phyloP scores from a whole-genome alignment of 2,888 invertebrate genomes.

The Pammene aurita region DNA sequence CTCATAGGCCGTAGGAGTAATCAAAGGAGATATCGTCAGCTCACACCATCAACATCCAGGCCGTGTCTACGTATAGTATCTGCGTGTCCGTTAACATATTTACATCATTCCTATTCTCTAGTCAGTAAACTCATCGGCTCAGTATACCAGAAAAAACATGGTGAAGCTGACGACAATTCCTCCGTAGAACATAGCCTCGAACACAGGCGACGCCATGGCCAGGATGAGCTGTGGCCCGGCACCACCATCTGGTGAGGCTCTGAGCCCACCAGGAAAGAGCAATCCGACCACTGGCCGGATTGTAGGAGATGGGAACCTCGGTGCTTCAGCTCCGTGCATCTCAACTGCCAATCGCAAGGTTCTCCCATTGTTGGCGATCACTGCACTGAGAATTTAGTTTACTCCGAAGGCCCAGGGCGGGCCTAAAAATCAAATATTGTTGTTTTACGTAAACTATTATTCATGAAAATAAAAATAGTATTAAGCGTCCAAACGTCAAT shows the following conservation, averaged over 20 bases:
- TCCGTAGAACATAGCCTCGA: slow-evolving; percentile 94
- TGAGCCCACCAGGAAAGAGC: slow-evolving; percentile 91
- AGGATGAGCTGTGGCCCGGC: slow-evolving; percentile 89
- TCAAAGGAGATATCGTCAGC: no score
- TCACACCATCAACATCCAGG: no score
- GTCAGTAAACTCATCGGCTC: no score
- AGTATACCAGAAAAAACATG: no score
- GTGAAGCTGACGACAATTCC: no score
- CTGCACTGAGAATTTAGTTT: slow-evolving; percentile 10
- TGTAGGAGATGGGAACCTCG: slow-evolving; percentile 89
- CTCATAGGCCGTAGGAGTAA: no score
- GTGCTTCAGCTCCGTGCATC: slow-evolving; percentile 87
- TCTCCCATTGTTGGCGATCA: slow-evolving; percentile 76
- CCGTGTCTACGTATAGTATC: no score
- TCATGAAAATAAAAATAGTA: slow-evolving; percentile 35
- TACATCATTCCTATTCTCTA: no score
- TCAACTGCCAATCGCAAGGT: slow-evolving; percentile 90
- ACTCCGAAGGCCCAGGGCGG: background rate
- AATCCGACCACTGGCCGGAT: slow-evolving; percentile 92
- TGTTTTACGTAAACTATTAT: slow-evolving; percentile 35
- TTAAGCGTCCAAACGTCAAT: slow-evolving; percentile 22
- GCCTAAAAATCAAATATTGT: slow-evolving; percentile 18
- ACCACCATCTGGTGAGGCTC: slow-evolving; percentile 89
- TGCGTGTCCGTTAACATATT: no score
- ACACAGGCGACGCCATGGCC: slow-evolving; percentile 94